Evolutionary conservation across 2,113 vertebrate species (phyloP).

Genomic region (Tachycineta bicolor): DNA sequence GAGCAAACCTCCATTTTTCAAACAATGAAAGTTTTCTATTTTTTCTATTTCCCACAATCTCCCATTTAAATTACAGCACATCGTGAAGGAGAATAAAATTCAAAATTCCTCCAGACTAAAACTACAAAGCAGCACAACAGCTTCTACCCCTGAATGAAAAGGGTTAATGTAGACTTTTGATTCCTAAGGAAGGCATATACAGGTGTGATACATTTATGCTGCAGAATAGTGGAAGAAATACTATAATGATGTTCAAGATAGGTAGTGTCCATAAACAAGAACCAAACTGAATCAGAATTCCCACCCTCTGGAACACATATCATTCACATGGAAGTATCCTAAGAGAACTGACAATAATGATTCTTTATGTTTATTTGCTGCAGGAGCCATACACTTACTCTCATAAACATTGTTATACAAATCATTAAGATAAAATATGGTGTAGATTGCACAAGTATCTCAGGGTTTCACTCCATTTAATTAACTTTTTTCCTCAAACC

Average conservation of each 20-base stretch:
- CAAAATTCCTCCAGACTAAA: background rate
- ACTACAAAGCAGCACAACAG: background rate
- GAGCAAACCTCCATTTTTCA: no score
- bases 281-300: background rate
- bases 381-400: background rate
- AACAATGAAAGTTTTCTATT: no score
- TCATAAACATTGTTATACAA: background rate
- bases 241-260: background rate
- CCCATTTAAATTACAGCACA: background rate
- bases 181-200: background rate
- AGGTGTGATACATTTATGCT: background rate
- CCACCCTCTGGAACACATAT: background rate
- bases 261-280: background rate
- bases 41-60: background rate
- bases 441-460: background rate
- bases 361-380: background rate
- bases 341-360: background rate
- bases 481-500: background rate
- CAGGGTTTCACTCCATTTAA: background rate
- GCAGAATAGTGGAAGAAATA: background rate
- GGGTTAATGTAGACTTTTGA: background rate
- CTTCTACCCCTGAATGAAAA: background rate
- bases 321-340: background rate
- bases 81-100: background rate
- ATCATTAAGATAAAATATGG: background rate